Base-by-base conservation (phyloP, 2,113 vertebrate species). In the Eolophus roseicapilla region DNA sequence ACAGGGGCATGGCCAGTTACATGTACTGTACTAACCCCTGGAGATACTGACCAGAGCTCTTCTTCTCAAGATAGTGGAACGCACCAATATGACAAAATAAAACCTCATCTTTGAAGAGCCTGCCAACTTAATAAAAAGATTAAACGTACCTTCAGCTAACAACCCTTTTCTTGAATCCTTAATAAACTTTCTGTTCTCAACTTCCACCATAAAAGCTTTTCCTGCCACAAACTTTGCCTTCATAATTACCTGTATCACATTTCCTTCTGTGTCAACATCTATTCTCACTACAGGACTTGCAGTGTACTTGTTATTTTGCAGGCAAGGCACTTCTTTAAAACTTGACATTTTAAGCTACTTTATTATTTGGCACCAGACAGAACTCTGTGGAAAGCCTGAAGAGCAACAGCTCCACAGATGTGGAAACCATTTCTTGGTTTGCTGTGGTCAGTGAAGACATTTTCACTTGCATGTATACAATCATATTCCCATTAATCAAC, bases 1-100 rank as follows among this genome's bases (percentile, higher is more conserved):
- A 19, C 21, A 23, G 39, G 1, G 0, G 28, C 35, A 7, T 17
- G 29, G 37, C 35, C 57, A 11, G 0, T 29, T 33, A 44, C 67
- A 65, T 35, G 44, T 11, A 37, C 17, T 5, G 33, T 9, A 4
- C 21, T 43, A 5, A 14, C 64, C 49, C 33, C 52, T 44, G 47
- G 33, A 50, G 21, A 71, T 24, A 25, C 15, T 2, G 27, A 44
- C 4, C 63, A 46, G 7, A 53, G 25, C 5, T 41, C 39, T 14
- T 52, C 27, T 75, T 33, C 1, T 0, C 6, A 39, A 67, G 31
- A 18, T 0, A 78, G 20, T 2, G 3, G 23, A 67, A 87, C 35
- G 33, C 13, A 16, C 20, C 20, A 29, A 60, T 52, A 52, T 3
- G 13, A 10, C 24, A 78, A 86, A 77, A 80, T 18, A 9, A 78